Evolutionary conservation across 2,797 vertebrate species (phyloP).

Genomic region (Lacerta bilineata): DNA sequence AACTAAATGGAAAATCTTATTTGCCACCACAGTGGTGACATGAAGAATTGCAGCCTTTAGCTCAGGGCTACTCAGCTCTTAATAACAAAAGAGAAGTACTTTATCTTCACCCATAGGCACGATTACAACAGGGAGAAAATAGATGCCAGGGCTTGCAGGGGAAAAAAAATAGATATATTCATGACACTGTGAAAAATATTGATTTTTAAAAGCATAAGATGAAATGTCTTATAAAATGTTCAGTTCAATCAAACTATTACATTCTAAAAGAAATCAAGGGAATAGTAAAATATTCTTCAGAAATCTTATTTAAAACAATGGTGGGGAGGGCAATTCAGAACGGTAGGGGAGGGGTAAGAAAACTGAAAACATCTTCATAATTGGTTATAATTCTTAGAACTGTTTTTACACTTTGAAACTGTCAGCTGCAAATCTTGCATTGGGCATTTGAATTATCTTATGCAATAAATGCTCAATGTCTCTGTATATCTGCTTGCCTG

Average conservation of each 20-base stretch:
- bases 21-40: constrained; percentile 79
- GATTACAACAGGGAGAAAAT: constrained; percentile 68
- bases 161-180: constrained; percentile 71
- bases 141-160: constrained; percentile 71
- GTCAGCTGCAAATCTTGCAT: neutral
- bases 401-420: neutral
- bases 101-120: constrained; percentile 77
- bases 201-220: constrained; percentile 79
- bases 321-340: constrained; percentile 35
- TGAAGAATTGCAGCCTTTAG: constrained; percentile 83
- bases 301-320: constrained; percentile 43
- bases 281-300: constrained; percentile 58
- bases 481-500: neutral
- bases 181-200: constrained; percentile 80
- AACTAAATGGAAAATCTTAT: constrained; percentile 82
- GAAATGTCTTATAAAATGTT: constrained; percentile 76
- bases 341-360: constrained; percentile 43
- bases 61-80: constrained; percentile 80
- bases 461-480: neutral
- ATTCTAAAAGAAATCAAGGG: constrained; percentile 74
- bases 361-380: constrained; percentile 23
- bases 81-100: constrained; percentile 82
- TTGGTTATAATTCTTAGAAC: constrained; percentile 24
- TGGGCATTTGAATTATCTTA: neutral
- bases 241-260: constrained; percentile 72